Conservation (phyloP, 2,797 vertebrate species). For the Dromococcyx pavoninus region DNA sequence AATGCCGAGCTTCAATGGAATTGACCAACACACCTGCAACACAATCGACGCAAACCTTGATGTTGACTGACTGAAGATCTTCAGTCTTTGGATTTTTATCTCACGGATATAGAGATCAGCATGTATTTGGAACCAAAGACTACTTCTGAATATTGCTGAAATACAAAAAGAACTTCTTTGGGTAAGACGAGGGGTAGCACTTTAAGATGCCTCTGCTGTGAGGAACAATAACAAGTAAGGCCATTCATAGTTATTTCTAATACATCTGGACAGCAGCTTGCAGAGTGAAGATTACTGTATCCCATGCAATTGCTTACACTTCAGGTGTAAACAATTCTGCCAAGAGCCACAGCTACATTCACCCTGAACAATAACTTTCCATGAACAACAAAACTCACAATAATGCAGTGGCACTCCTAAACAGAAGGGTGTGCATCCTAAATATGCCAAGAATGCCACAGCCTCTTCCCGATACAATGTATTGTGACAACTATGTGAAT, state of each 20-base stretch:
- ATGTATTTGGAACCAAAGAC: background rate
- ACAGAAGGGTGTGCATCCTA: background rate
- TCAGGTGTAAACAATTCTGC: background rate
- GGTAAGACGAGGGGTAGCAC: background rate
- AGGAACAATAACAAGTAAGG: background rate
- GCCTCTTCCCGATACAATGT: background rate
- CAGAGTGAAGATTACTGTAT: background rate
- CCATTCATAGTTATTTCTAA: background rate
- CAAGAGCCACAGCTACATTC: background rate
- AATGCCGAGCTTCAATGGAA: conserved; percentile 50
- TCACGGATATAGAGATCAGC: background rate
- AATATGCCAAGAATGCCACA: background rate
- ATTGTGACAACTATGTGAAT: background rate
- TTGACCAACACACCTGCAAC: conserved; percentile 58
- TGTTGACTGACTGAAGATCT: conserved; percentile 44
- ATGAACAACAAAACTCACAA: background rate
- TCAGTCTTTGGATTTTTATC: conserved; percentile 11
- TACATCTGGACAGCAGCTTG: background rate
- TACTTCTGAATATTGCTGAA: background rate
- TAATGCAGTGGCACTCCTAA: background rate
- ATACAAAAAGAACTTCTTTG: background rate
- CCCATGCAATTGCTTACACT: background rate
- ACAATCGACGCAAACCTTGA: conserved; percentile 58
- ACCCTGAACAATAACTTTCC: background rate
- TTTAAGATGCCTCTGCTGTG: background rate